A percentile compares a stretch with the other conserved stretches of the same genome.
These are phyloP conservation scores for Aproaerema taeniolella DNA, from an alignment of 2,888 invertebrate species.

Conservation along the genomic window DNA sequence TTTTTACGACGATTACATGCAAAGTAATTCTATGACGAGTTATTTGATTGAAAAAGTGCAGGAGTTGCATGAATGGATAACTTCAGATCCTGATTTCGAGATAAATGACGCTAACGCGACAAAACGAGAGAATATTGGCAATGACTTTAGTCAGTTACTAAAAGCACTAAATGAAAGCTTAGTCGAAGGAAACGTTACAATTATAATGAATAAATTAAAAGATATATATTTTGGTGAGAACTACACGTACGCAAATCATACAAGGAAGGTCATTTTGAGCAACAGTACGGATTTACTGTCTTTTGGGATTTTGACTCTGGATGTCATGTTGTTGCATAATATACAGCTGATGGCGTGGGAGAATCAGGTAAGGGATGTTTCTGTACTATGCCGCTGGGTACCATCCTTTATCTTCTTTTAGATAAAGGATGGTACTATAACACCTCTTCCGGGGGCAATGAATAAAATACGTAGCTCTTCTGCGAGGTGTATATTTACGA, in stretches of 20 bases:
- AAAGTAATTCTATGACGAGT: conserved; percentile 63
- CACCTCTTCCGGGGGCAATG: too few species aligned
- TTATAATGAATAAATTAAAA: conserved; percentile 67
- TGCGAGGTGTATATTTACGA: too few species aligned
- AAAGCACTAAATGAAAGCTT: conserved; percentile 73
- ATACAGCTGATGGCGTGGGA: conserved; percentile 77
- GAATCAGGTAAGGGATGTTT: conserved; percentile 49
- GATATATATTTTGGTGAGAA: conserved; percentile 70
- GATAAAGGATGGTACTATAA: too few species aligned
- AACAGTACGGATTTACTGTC: conserved; percentile 71
- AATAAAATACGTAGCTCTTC: too few species aligned
- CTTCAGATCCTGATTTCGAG: conserved; percentile 52
- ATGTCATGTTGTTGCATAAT: conserved; percentile 76
- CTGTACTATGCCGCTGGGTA: too few species aligned
- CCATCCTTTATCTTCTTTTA: too few species aligned
- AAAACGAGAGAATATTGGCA: conserved; percentile 24
- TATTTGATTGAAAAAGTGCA: conserved; percentile 72
- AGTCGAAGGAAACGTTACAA: conserved; percentile 63
- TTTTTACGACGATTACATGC: conserved; percentile 64
- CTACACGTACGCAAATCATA: conserved; percentile 39
- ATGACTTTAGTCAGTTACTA: conserved; percentile 54
- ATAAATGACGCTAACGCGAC: conserved; percentile 28
- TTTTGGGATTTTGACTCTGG: conserved; percentile 75
- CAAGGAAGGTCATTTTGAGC: conserved; percentile 48
- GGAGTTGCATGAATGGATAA: conserved; percentile 72